phyloP scores from a whole-genome alignment of 2,888 invertebrate genomes.

The Gari tellinella region DNA sequence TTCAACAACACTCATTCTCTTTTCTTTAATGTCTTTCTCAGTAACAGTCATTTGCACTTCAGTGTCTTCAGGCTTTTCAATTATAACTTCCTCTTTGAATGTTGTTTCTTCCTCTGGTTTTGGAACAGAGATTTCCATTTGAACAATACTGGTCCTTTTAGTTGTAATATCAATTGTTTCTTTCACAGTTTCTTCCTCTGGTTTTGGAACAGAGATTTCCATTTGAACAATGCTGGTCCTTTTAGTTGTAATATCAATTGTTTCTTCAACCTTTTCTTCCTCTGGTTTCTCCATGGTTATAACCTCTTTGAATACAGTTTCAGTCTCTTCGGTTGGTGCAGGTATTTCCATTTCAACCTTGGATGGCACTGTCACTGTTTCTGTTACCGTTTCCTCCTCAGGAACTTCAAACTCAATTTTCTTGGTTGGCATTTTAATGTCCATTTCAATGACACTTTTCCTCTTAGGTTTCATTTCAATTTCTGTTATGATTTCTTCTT shows the following conservation, averaged over 20 bases:
- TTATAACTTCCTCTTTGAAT: not conserved
- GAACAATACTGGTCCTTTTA: conserved; percentile 23
- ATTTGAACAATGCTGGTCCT: conserved; percentile 28
- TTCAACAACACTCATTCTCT: not conserved
- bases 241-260: not conserved
- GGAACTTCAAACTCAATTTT: conserved; percentile 12
- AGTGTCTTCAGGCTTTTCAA: conserved; percentile 3
- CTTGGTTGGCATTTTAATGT: conserved; percentile 26
- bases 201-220: conserved; percentile 13
- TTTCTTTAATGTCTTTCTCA: conserved; percentile 2
- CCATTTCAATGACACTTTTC: not conserved
- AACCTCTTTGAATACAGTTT: not conserved
- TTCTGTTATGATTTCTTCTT: no score
- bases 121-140: conserved; percentile 32
- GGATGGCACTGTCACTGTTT: not conserved
- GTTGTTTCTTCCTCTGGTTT: conserved; percentile 13
- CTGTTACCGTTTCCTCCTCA: conserved; percentile 24
- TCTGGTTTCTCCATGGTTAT: not conserved
- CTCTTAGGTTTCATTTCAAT: not conserved
- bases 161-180: conserved; percentile 44
- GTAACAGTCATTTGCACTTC: not conserved
- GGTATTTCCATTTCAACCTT: conserved; percentile 17
- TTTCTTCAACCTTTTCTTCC: not conserved
- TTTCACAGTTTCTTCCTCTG: conserved; percentile 10
- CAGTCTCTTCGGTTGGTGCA: conserved; percentile 1